Conservation (phyloP, 1,140 invertebrate genomes). For the Diabrotica virgifera region DNA sequence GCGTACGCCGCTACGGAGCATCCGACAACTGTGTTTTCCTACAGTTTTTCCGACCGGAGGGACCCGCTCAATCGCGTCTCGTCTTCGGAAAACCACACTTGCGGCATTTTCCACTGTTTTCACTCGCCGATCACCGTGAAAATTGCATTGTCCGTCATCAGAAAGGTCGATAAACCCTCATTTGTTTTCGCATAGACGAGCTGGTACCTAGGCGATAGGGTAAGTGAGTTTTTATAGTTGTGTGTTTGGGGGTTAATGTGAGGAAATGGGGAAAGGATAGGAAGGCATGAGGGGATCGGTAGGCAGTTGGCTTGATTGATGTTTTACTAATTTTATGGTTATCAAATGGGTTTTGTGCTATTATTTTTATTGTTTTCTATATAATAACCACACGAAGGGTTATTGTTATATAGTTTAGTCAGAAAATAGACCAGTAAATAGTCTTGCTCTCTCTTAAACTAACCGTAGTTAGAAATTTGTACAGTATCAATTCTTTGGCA, state of each 20-base stretch:
- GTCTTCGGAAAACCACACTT: neutral
- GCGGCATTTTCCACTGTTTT: constrained; percentile 4
- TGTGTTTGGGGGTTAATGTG: neutral
- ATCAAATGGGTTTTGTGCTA: too few species aligned
- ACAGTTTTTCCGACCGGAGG: constrained; percentile 7
- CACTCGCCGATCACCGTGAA: neutral
- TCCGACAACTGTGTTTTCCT: constrained; percentile 8
- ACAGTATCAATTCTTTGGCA: too few species aligned
- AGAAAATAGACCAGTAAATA: too few species aligned
- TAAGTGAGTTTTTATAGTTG: constrained; percentile 6
- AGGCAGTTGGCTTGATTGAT: too few species aligned
- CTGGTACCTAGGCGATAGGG: constrained; percentile 4
- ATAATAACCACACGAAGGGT: too few species aligned
- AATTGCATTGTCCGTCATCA: constrained; percentile 3
- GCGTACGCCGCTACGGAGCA: neutral
- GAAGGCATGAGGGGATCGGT: too few species aligned
- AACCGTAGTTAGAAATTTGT: too few species aligned
- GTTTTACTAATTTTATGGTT: too few species aligned
- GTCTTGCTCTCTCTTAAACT: too few species aligned
- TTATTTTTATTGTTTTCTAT: too few species aligned
- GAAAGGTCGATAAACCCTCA: constrained; percentile 7
- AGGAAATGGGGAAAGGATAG: too few species aligned
- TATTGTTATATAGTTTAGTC: too few species aligned
- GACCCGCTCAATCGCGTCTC: neutral
- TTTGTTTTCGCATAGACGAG: constrained; percentile 8